Evolutionary conservation across 2,797 vertebrate species (phyloP), one percentile per base, ranked within the genome.

Genomic region (Anisognathus igniventris): DNA sequence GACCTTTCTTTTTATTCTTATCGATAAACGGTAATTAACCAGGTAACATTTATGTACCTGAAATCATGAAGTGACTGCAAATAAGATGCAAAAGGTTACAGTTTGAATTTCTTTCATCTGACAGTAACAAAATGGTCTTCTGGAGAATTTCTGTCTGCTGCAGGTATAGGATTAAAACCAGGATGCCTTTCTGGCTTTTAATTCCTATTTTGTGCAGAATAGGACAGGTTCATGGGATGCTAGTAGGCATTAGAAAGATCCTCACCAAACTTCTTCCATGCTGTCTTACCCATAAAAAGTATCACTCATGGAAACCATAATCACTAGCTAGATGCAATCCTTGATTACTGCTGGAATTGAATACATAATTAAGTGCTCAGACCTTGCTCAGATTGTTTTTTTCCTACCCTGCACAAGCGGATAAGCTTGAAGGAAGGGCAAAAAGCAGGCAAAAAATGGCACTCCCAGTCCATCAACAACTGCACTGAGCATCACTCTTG

Each of bases 1-100:
- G 89, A 96, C 66, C 91, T 96, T 96, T 94, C 28, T 9, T 94
- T 96, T 95, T 91, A 92, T 95, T 95, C 62, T 88, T 84, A 44
- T 50, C 95, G 90, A 93, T 95, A 92, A 95, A 86, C 48, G 90
- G 56, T 80, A 89, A 94, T 96, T 81, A 93, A 64, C 42, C 72
- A 90, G n/a, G 76, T 27, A 92, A 70, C 18, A 37, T 94, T 94
- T 94, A 95, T 39, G 48, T 39, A 90, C 39, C 54, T 77, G 35
- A 68, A 94, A 90, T 48, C 88, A 88, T 12, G 14, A 76, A 92
- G 47, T 89, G 86, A 80, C 62, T 93, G 88, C 56, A 86, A 74
- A 92, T 54, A 80, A 60, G 68, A 88, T 25, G 47, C 2, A 42
- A 66, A 88, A 60, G 47, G 31, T 48, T 88, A 53, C 23, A 42